Evolutionary conservation across 35 echinoderm and acorn worm species (phyloP), one percentile per base, ranked within the genome.

Genomic region (Anneissia japonica): DNA sequence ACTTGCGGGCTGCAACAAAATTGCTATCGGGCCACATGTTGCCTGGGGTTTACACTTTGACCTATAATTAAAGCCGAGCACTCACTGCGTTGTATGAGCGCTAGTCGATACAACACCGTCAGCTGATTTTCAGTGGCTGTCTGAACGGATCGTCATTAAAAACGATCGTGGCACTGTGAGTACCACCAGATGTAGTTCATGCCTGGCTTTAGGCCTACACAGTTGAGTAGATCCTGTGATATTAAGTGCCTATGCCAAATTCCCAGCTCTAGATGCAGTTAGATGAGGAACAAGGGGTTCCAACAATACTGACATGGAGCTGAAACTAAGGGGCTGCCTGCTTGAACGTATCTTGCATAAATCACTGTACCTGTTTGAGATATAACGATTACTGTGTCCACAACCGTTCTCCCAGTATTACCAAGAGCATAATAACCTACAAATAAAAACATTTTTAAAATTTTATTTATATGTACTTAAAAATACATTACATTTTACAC

Each of bases 351-450:
- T 39, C 19, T 35, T 21, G 33, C 31, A 33, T 14, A 17, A 23
- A 37, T 81, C 37, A 23, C 90, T 91, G 43, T 75, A 97, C 95
- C 95, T 86, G 82, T 91, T 83, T 97, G 95, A n/a, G 95, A 97
- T 7, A 97, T 80, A 14, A 97, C 83, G 23, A 97, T 93, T 1
- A 89, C 90, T 2, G 86, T 82, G 56, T 97, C 95, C 1, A 97
- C 95, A 29, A 91, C 40, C 1, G 90, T 46, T 86, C 88, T 87
- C 10, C 95, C 95, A 77, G 78, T 89, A 41, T 77, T 86, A 38
- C 95, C 95, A n/a, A 93, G 39, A 73, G 95, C 91, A 87, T 97
- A 93, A 38, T 88, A 97, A 38, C 85, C 95, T 97, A 82, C 28
- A 75, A 28, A 36, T 39, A 29, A 81, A 35, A 30, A 87, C n/a